Base-by-base conservation (phyloP, 1,140 invertebrate species). In the Drosophila albomicans region DNA sequence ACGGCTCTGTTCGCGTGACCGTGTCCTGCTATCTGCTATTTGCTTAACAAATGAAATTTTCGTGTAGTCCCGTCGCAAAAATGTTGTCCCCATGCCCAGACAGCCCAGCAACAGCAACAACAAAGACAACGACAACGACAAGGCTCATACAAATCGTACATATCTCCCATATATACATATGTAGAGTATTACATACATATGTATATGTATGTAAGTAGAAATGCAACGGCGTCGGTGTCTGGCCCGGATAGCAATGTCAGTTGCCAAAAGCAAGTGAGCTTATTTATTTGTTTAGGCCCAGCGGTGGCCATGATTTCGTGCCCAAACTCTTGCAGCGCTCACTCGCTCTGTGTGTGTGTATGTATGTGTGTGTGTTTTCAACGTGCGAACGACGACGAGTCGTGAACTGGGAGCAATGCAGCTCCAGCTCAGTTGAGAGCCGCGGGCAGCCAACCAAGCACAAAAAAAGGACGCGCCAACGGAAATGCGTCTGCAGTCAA, bases 21-120 rank as follows among this genome's bases (percentile, higher is more conserved):
- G 65, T 56, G 58, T 71, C 64, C 51, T 74, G 54, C 35, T 85
- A 85, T 88, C 89, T 88, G 78, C 35, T 38, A 10, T 89, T 89
- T 89, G 78, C 85, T 82, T 79, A 89, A 85, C 85, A 89, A 89
- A 89, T 89, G 85, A 89, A 89, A 89, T 75, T 89, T 89, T 89
- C 81, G 82, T 89, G 85, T 85, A 79, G 66, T 66, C 10, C 2
- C 35, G 51, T 64, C 20, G 66, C 51, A 15, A 43, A 70, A 70
- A 63, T 54, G 67, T 63, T 30, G 35, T 16, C 25, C 56, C 52
- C 43, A 10, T 62, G 28, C 49, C 10, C 41, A 16, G 13, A 20
- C 16, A 16, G 15, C 2, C 0, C 46, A 10, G 46, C 6, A 38
- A 11, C 35, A 38, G 3, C 35, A 38, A 38, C 35, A 38, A 38